Evolutionary conservation across 2,888 invertebrate species (phyloP).

Genomic region (Troilus luridus): DNA sequence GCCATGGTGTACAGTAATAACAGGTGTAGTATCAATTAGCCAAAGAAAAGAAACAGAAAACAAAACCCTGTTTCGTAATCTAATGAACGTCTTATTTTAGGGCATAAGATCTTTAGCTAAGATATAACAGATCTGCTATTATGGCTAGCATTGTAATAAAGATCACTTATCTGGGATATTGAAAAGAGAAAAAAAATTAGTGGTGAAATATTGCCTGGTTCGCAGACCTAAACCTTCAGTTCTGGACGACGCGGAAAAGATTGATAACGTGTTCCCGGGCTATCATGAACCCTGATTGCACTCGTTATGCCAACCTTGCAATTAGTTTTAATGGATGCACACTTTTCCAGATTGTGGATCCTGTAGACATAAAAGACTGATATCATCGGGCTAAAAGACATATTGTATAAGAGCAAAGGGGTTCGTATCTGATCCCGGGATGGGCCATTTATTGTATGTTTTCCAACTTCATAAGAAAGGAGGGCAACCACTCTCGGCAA

Average conservation of each 20-base stretch:
- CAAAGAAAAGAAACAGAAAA: conserved; percentile 2
- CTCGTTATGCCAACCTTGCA: neutral
- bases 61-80: neutral
- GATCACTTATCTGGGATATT: conserved; percentile 2
- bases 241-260: neutral
- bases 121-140: neutral
- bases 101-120: neutral
- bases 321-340: conserved; percentile 25
- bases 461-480: neutral
- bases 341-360: neutral
- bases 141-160: conserved; percentile 1
- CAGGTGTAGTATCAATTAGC: neutral
- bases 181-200: neutral
- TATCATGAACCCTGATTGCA: conserved; percentile 11
- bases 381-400: neutral
- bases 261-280: neutral
- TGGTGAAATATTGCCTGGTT: neutral
- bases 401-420: neutral
- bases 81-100: conserved; percentile 25
- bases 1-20: neutral
- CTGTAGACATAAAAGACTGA: conserved; percentile 13
- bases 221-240: neutral
- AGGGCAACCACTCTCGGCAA: neutral
- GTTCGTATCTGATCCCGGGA: neutral
- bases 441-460: neutral